A percentile compares a stretch with the other conserved stretches of the same genome.
Evolutionary conservation across 2,113 vertebrate species (phyloP).

Genomic region (Notechis scutatus): DNA sequence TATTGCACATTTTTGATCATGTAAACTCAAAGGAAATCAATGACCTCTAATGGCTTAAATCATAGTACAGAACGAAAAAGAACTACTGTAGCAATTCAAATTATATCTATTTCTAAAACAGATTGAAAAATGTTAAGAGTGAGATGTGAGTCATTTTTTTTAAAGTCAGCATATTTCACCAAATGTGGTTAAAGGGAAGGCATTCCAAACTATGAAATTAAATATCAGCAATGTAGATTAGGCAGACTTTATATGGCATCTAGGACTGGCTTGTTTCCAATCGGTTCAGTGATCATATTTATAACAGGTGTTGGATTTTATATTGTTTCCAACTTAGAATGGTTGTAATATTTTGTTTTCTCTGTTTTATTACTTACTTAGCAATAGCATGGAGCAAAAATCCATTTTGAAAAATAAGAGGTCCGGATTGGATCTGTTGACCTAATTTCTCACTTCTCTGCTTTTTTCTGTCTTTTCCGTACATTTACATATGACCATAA

Average conservation of each 20-base stretch:
- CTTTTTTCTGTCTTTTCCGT: background rate
- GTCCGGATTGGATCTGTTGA: background rate
- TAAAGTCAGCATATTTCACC: background rate
- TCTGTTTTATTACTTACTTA: background rate
- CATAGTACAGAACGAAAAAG: background rate
- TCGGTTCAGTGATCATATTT: background rate
- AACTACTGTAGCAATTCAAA: background rate
- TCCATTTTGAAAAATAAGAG: background rate
- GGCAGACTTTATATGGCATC: background rate
- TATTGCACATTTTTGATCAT: background rate
- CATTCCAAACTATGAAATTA: background rate
- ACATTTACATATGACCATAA: background rate
- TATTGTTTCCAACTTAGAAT: background rate
- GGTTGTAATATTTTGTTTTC: background rate
- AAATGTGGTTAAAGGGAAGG: background rate
- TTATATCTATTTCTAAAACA: background rate
- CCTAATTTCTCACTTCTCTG: background rate
- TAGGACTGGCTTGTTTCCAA: background rate
- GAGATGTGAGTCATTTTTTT: background rate
- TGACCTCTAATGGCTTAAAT: background rate
- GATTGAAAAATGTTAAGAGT: background rate
- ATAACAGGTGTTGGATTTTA: background rate
- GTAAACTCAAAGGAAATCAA: background rate
- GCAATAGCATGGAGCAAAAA: background rate
- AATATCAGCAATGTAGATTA: background rate